Evolutionary conservation across 2,888 invertebrate species (phyloP), one percentile per base, ranked within the genome.

Genomic region (Scaptomyza polygonia): DNA sequence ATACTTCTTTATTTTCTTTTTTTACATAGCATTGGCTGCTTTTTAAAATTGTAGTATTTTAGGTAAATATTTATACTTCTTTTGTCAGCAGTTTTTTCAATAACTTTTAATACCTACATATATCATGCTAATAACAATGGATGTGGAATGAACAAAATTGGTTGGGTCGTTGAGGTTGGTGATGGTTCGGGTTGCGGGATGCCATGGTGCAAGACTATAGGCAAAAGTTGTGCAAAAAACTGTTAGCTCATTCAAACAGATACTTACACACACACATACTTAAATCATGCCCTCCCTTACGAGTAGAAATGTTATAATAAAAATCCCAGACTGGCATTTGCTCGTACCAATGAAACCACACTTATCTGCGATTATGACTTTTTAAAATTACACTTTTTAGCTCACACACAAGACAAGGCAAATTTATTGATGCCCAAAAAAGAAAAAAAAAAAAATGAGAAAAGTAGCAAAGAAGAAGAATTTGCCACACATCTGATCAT

Each of bases 321-420:
- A 89, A 88, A 79, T 70, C 79, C 67, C 68, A 66, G 72, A 47
- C 70, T 63, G 84, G 67, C 72, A 72, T 67, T 74, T 72, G 66
- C 57, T 52, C 73, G 53, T 25, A 84, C 80, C 82, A 82, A 87
- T 82, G 83, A 81, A 86, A 86, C 89, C 89, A 87, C 90, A 90
- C 89, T 90, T 90, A 90, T 90, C 88, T 88, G 70, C 79, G 89
- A 90, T 90, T 89, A 90, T 90, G 89, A 88, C 78, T 89, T 88
- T 82, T 88, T 82, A 79, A 86, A 87, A 89, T 82, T 77, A 86
- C 86, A 84, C 77, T 84, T 89, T 89, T 86, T 77, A 83, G 74
- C 68, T 77, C 81, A 81, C 79, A 77, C 49, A 59, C 70, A 54
- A 81, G 71, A 75, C 71, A 71, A 56, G 66, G 61, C 45, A 77